Evolutionary conservation across 2,888 invertebrate species (phyloP).

Genomic region (Pyrocoelia pectoralis): DNA sequence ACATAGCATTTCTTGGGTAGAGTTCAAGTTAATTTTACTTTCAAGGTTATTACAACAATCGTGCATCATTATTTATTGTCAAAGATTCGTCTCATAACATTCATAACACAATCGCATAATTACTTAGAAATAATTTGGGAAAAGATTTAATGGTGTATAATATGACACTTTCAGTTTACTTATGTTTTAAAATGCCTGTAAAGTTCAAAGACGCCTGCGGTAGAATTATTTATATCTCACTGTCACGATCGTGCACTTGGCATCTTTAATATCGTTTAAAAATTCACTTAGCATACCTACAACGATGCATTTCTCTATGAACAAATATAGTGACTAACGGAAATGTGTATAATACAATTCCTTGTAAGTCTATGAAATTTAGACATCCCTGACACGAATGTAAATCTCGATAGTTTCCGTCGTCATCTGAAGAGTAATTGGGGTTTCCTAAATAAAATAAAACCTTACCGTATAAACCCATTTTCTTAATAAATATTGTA

Average conservation of each 20-base stretch:
- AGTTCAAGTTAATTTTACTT: conserved; percentile 52
- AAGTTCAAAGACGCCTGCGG: conserved; percentile 25
- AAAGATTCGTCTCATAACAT: background rate
- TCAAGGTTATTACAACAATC: conserved; percentile 41
- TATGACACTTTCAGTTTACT: conserved; percentile 23
- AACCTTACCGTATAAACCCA: too few relatives aligned
- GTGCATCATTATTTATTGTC: background rate
- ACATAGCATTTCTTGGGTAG: conserved; percentile 54
- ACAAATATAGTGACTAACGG: too few relatives aligned
- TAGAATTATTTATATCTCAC: conserved; percentile 14
- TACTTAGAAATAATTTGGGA: too few relatives aligned
- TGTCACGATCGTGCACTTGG: conserved; percentile 30
- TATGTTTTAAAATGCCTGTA: conserved; percentile 26
- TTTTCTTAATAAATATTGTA: too few relatives aligned
- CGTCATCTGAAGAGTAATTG: too few relatives aligned
- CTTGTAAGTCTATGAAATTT: too few relatives aligned
- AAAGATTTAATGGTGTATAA: conserved; percentile 15
- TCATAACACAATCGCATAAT: background rate
- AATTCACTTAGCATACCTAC: conserved; percentile 12
- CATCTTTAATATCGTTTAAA: conserved; percentile 17
- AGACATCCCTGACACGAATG: too few relatives aligned
- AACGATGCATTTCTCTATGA: background rate
- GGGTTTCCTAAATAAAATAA: too few relatives aligned
- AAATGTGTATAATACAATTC: too few relatives aligned
- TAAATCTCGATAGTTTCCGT: too few relatives aligned